Evolutionary conservation across 37 sponge, comb jelly and placozoan genomes (phyloP).

Genomic region (Tethya wilhelma): DNA sequence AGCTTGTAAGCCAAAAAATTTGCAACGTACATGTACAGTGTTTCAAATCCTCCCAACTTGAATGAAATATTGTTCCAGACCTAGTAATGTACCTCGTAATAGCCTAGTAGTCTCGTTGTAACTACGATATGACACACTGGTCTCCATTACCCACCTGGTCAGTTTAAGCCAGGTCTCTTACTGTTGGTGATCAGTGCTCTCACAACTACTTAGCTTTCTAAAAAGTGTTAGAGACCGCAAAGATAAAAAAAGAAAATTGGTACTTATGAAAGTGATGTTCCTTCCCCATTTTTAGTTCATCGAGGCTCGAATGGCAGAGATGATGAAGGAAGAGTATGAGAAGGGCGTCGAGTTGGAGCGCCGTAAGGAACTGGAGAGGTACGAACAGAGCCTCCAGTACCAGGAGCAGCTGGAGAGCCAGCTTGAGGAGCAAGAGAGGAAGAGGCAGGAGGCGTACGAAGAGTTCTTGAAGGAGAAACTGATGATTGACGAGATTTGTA

Average conservation of each 20-base stretch:
- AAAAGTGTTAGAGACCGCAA: no score
- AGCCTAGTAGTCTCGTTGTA: no score
- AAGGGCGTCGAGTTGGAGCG: slow-evolving; percentile 57
- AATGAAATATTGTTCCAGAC: not conserved
- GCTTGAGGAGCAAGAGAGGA: slow-evolving; percentile 92
- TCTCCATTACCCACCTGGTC: no score
- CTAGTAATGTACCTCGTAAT: no score
- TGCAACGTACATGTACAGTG: not conserved
- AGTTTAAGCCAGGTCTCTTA: no score
- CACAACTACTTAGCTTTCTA: no score
- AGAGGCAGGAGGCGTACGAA: slow-evolving; percentile 86
- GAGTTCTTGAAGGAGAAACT: slow-evolving; percentile 98
- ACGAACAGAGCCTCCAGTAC: slow-evolving; percentile 76
- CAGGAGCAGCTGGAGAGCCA: slow-evolving; percentile 91
- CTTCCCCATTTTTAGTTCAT: slow-evolving; percentile 16
- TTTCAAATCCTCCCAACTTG: not conserved
- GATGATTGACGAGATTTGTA: slow-evolving; percentile 99
- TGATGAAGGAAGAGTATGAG: slow-evolving; percentile 72
- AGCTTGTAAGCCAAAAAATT: no score
- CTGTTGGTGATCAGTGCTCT: no score
- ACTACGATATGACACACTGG: no score
- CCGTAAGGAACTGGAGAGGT: slow-evolving; percentile 61
- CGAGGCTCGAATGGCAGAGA: slow-evolving; percentile 68
- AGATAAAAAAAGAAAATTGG: no score
- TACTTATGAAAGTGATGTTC: no score